Percentiles rank a stretch among this genome's conserved stretches.
Conservation (phyloP, 2,888 invertebrate genomes). For the Chymomyza procnemis region DNA sequence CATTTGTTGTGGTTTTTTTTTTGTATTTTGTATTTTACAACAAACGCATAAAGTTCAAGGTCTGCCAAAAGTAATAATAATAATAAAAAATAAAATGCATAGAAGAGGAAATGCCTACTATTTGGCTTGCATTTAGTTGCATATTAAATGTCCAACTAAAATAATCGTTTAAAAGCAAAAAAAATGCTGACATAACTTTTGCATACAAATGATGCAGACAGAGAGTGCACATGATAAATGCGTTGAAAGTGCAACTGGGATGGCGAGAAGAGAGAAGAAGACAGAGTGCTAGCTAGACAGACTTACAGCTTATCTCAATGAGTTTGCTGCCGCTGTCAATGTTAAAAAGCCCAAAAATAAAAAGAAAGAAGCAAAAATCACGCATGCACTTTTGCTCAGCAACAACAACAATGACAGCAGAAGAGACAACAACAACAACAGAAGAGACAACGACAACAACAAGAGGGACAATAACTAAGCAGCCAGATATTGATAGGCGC, state of each 20-base stretch:
- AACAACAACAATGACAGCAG: conserved; percentile 7
- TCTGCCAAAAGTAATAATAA: background rate
- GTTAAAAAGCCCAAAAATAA: conserved; percentile 33
- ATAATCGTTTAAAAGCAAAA: background rate
- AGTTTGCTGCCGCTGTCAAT: conserved; percentile 48
- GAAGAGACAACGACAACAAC: conserved; percentile 18
- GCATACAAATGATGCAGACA: conserved; percentile 68
- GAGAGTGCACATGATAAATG: conserved; percentile 56
- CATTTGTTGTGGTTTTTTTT: background rate
- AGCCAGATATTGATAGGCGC: conserved; percentile 69
- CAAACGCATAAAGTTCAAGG: conserved; percentile 17
- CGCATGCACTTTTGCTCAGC: conserved; percentile 32
- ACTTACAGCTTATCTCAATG: conserved; percentile 61
- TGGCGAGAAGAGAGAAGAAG: conserved; percentile 27
- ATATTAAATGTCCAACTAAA: background rate
- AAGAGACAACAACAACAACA: conserved; percentile 1
- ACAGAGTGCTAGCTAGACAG: background rate
- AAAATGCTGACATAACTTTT: conserved; percentile 67
- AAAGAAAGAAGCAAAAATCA: background rate
- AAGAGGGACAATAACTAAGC: conserved; percentile 28
- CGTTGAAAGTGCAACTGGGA: conserved; percentile 54
- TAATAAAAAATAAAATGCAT: background rate
- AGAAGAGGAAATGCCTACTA: background rate
- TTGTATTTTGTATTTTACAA: background rate
- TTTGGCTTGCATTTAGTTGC: background rate